A percentile compares a stretch with the other conserved stretches of the same genome.
phyloP scores from a whole-genome alignment of 2,113 vertebrate genomes.

The Falcunculus frontatus region DNA sequence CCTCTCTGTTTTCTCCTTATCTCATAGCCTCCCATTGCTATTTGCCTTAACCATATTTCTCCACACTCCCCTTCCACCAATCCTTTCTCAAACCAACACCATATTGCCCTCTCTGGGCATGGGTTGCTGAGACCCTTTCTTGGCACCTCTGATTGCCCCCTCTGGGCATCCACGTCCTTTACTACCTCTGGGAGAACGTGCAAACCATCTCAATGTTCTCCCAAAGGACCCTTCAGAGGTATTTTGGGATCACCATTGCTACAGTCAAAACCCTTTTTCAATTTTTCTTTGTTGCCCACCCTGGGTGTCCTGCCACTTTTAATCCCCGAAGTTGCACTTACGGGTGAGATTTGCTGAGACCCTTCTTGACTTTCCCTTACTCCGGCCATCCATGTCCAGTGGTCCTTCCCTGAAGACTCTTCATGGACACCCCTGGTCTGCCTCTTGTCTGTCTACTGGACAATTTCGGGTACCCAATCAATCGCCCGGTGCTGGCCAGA shows the following conservation, averaged over 20 bases:
- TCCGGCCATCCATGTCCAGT: not conserved
- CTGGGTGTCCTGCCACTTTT: not conserved
- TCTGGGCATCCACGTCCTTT: accelerated
- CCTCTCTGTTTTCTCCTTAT: too few species aligned
- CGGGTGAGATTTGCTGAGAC: accelerated
- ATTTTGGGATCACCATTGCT: not conserved
- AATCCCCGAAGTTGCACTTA: not conserved
- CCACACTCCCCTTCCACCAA: not conserved
- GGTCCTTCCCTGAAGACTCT: not conserved
- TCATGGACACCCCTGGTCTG: accelerated
- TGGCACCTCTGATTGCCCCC: too few species aligned
- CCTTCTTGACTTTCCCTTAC: too few species aligned
- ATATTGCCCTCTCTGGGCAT: accelerated
- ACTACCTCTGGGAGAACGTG: not conserved
- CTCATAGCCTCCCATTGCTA: accelerated
- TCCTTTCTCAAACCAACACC: not conserved
- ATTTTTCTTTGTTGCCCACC: not conserved
- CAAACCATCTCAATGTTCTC: not conserved
- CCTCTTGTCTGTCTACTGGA: not conserved
- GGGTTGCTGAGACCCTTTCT: too few species aligned
- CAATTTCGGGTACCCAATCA: not conserved
- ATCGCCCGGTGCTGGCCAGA: accelerated
- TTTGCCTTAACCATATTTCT: not conserved
- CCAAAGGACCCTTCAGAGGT: accelerated
- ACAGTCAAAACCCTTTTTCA: not conserved